These are phyloP conservation scores for Callorhinus ursinus DNA, from an alignment of 2,113 vertebrate species.

Conservation along the genomic window DNA sequence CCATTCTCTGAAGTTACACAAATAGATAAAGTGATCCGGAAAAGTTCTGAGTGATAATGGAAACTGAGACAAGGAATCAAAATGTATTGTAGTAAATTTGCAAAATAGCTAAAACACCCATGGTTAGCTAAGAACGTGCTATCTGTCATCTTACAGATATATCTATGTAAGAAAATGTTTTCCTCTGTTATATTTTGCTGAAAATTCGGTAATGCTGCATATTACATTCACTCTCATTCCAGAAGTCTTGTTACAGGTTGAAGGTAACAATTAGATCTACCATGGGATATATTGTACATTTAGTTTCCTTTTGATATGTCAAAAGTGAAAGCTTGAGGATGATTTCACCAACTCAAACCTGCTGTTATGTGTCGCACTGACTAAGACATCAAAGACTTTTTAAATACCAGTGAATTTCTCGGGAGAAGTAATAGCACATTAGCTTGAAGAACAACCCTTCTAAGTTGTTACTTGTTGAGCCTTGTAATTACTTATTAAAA, in stretches of 20 bases:
- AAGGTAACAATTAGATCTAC: background rate
- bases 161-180: background rate
- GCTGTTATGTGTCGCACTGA: background rate
- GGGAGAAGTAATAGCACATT: constrained; percentile 11
- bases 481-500: background rate
- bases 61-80: background rate
- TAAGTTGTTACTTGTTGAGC: background rate
- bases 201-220: background rate
- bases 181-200: background rate
- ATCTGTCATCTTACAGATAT: background rate
- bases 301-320: background rate
- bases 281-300: background rate
- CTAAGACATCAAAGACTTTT: background rate
- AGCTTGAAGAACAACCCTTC: background rate
- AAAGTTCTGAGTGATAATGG: background rate
- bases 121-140: background rate
- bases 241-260: background rate
- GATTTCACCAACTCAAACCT: constrained; percentile 48
- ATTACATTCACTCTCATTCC: background rate
- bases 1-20: background rate
- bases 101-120: background rate
- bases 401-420: constrained; percentile 41
- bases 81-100: background rate
- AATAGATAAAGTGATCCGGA: background rate
- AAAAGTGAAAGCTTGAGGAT: constrained; percentile 31